Evolutionary conservation across 2,888 invertebrate species (phyloP), one percentile per base, ranked within the genome.

Genomic region (Hetaerina titia): DNA sequence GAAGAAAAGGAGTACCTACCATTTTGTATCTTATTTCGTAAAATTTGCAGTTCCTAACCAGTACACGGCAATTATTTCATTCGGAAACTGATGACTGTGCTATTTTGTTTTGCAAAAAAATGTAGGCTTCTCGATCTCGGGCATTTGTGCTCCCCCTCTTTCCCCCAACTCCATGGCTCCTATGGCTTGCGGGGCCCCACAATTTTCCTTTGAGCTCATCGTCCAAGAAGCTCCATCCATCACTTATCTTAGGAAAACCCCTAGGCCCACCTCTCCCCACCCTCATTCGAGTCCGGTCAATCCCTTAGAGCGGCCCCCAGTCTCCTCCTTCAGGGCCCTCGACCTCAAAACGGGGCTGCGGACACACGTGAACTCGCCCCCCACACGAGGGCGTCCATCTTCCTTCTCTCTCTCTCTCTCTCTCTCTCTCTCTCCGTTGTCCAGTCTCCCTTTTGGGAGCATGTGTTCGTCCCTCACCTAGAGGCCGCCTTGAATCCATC

Each of bases 401-500:
- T 17, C 45, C 31, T 92, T 69, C 56, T 9, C 45, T 45, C 45
- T 64, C 19, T 89, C 19, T 57, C 89, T 64, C 19, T 89, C 19
- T 57, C 89, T 69, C 56, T 9, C 45, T 45, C 45, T 64, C 19
- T 89, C 19, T 57, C 89, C 19, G 19, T 22, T 22, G 56, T 56
- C 31, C 31, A 31, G 81, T 81, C 31, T 81, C 69, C 69, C n/a
- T 92, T 92, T 69, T 31, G 81, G 81, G 81, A 31, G 31, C 81
- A 15, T 31, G 25, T 31, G 25, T 81, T n/a, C 13, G 31, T 22
- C 22, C 81, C 81, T 81, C 31, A 31, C 81, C 45, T 45, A 45
- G 2, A 45, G 45, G 45, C 45, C 45, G 45, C 45, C 69, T 17
- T 69, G 69, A 69, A 69, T 19, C 69, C 69, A 22, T 22, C 69